Evolutionary conservation across 2,113 vertebrate genomes (phyloP).

Genomic region (Probosciger aterrimus): DNA sequence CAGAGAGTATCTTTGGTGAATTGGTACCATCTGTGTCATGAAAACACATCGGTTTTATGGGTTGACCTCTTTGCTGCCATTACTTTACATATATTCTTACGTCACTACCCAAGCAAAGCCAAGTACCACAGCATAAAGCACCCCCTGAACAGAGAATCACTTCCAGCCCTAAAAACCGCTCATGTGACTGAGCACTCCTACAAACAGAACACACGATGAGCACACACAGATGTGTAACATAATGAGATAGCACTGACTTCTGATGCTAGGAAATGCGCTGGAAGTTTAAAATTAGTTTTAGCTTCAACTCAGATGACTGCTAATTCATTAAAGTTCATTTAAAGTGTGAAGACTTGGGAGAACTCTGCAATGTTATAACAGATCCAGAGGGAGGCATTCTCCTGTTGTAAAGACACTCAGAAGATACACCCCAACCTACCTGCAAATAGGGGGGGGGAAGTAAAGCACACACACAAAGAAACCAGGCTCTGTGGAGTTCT

Average conservation of each 20-base stretch:
- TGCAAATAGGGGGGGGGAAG: not conserved
- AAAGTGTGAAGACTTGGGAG: not conserved
- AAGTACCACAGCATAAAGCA: not conserved
- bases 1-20: not conserved
- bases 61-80: not conserved
- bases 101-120: not conserved
- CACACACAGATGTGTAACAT: not conserved
- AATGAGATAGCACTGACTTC: not conserved
- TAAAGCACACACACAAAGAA: not conserved
- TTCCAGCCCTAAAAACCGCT: not conserved
- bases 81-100: not conserved
- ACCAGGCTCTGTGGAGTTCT: not conserved
- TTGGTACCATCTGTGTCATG: not conserved
- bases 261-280: not conserved
- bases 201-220: not conserved
- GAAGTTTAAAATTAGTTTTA: not conserved
- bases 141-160: not conserved
- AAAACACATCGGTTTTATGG: not conserved
- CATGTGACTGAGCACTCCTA: not conserved
- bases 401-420: not conserved
- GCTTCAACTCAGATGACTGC: not conserved
- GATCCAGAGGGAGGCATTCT: not conserved
- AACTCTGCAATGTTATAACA: not conserved
- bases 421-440: not conserved
- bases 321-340: not conserved